Evolutionary conservation across 2,113 vertebrate species (phyloP), one percentile per base, ranked within the genome.

Genomic region (Trinectes maculatus): DNA sequence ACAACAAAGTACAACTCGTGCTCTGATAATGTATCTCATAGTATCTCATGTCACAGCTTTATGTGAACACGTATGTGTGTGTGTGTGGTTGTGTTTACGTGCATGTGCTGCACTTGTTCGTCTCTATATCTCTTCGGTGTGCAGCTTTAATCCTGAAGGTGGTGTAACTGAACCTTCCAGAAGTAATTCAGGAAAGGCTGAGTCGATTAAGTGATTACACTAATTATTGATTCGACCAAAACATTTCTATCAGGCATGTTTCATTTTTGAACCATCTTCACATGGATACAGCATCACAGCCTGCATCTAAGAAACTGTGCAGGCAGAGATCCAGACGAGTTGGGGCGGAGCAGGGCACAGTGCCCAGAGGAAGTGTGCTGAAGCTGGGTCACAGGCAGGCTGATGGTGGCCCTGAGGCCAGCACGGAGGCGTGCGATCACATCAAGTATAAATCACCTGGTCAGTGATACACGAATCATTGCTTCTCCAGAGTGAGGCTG

Each of bases 371-470:
- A 84, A 71, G 80, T 51, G 57, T 18, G 65, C 73, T 52, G 22
- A 70, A 74, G 78, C 77, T 64, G 55, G 77, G 82, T 74, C 60
- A 51, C 25, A 24, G 70, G 59, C 58, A 37, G 47, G 44, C 68
- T 44, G 65, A 34, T 7, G 34, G 58, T 62, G 64, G 69, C 68
- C 69, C 0, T 11, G 26, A 19, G 25, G 55, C 53, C 58, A 34
- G 58, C 18, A 58, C 75, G 74, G 82, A 85, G 69, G 65, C 53
- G 22, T 57, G 70, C 37, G 24, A 79, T 89, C 84, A 79, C 79
- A 87, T 69, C 37, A 51, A 49, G 76, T 88, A 87, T 89, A 85
- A 87, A 88, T 90, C 89, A 92, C 84, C 78, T 80, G 81, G 76
- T 62, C 76, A 73, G 54, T 52, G 63, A 74, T 62, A 83, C 84